phyloP scores from a whole-genome alignment of 2,797 vertebrate genomes.

The Parambassis ranga region DNA sequence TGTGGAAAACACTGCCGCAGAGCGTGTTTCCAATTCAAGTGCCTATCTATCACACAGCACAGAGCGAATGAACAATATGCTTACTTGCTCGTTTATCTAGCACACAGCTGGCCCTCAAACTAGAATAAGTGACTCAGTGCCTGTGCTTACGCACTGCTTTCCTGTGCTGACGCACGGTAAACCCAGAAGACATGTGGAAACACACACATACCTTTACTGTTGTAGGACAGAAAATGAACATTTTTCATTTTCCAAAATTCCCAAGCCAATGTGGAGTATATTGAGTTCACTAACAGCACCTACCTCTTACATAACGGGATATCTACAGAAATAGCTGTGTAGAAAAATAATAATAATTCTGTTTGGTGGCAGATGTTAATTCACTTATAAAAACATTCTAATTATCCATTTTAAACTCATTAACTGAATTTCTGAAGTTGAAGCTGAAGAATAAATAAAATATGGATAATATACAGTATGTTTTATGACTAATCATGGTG shows the following conservation, averaged over 20 bases:
- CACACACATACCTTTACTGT: slow-evolving; percentile 10
- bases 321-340: not conserved
- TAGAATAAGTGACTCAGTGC: slow-evolving; percentile 43
- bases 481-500: too few species aligned
- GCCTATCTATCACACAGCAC: not conserved
- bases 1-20: not conserved
- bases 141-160: slow-evolving; percentile 54
- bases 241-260: slow-evolving; percentile 33
- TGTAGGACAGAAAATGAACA: slow-evolving; percentile 22
- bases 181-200: slow-evolving; percentile 28
- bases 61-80: slow-evolving; percentile 34
- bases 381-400: too few species aligned
- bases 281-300: not conserved
- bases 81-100: slow-evolving; percentile 68
- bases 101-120: slow-evolving; percentile 69
- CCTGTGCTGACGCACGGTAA: slow-evolving; percentile 37
- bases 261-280: not conserved
- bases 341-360: not conserved
- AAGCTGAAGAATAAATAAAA: too few species aligned
- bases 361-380: not conserved
- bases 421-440: too few species aligned
- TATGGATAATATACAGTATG: too few species aligned
- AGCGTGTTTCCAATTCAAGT: slow-evolving; percentile 8
- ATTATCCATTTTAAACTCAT: too few species aligned
- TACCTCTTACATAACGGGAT: slow-evolving; percentile 2